These are phyloP conservation scores for Hanleya hanleyi DNA, from an alignment of 2,888 invertebrate species.

Conservation along the genomic window DNA sequence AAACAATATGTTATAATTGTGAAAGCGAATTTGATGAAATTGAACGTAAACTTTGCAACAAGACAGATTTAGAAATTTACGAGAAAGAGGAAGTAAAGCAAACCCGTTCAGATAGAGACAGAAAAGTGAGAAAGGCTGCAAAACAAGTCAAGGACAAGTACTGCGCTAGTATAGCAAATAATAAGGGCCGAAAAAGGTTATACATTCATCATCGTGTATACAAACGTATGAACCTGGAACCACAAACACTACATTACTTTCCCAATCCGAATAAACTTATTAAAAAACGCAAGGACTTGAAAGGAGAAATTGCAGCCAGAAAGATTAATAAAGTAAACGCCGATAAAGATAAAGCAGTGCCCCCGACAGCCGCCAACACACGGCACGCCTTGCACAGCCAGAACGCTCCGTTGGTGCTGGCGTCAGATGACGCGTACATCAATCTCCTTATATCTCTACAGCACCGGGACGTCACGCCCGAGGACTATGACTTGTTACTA, in stretches of 20 bases:
- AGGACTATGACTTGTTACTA: constrained; percentile 69
- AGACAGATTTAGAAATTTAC: not conserved
- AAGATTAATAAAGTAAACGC: not conserved
- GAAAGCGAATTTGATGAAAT: constrained; percentile 23
- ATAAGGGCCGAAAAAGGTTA: constrained; percentile 50
- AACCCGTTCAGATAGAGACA: constrained; percentile 45
- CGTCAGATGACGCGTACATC: constrained; percentile 38
- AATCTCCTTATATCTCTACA: constrained; percentile 62
- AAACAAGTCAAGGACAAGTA: constrained; percentile 63
- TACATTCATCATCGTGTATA: constrained; percentile 58
- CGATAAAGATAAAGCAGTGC: not conserved
- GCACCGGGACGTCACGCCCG: constrained; percentile 70
- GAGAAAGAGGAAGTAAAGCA: constrained; percentile 16
- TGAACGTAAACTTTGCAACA: constrained; percentile 18
- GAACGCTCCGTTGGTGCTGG: constrained; percentile 45
- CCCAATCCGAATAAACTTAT: too few species aligned
- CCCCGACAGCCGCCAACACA: not conserved
- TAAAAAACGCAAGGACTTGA: too few species aligned
- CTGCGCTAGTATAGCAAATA: constrained; percentile 53
- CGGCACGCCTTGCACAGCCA: constrained; percentile 47
- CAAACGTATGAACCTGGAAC: constrained; percentile 48
- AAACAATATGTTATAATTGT: not conserved
- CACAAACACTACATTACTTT: constrained; percentile 21
- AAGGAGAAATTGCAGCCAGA: not conserved
- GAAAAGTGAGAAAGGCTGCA: constrained; percentile 53